Evolutionary conservation across 2,113 vertebrate species (phyloP), one percentile per base, ranked within the genome.

Genomic region (Actinemys pallida): DNA sequence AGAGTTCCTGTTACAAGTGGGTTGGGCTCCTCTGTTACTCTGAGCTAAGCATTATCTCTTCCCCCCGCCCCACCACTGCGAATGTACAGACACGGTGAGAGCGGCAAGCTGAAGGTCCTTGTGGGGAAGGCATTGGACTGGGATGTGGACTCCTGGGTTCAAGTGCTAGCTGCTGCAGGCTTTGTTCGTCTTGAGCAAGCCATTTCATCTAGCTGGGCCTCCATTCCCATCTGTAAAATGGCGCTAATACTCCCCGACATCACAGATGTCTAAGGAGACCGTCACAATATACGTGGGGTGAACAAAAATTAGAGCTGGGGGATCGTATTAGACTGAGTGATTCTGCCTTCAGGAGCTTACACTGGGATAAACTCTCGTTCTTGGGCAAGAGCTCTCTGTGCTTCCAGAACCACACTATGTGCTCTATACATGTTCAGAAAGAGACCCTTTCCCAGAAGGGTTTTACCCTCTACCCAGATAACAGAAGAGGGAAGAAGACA

Each of bases 91-190:
- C 53, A 54, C 20, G 1, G 53, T 20, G 57, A 35, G 54, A 88
- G 1, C 5, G 45, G 49, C 72, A 49, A 3, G 27, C 53, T 1
- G 10, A 56, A 86, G 57, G 75, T 2, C 49, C 50, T 72, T 47
- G 35, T 54, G 53, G 53, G 53, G 53, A 22, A 20, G n/a, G 24
- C 59, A 80, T 12, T 31, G 53, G 50, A 19, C 56, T 39, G 2
- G 47, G 52, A 20, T 5, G n/a, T 54, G 1, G 19, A 10, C 86
- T 89, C 49, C 83, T 47, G 13, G 65, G 27, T 52, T 91, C 24
- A 1, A 0, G 39, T 78, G 29, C 31, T 49, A 8, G 27, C 25
- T n/a, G 27, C 10, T 45, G 9, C 56, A 17, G 81, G 1, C 53
- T 11, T 1, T 31, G 29, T 62, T 35, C 59, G 42, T 88, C 0